Evolutionary conservation across 2,113 vertebrate genomes (phyloP).

Genomic region (Podarcis cretensis): DNA sequence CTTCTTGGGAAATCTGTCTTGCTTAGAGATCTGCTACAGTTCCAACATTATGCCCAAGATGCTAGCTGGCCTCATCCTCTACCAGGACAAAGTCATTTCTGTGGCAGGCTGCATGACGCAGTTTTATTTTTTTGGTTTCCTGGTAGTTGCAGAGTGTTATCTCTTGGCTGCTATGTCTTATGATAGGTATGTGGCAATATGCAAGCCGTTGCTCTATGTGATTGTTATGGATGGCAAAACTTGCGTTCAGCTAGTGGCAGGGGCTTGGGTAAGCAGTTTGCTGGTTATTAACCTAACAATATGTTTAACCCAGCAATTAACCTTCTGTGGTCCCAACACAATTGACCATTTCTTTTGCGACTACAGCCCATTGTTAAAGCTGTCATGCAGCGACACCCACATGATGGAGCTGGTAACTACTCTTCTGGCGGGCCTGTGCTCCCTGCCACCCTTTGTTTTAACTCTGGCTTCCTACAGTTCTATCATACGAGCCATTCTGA

Average conservation of each 20-base stretch:
- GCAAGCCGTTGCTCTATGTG: slow-evolving; percentile 28
- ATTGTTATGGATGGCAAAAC: slow-evolving; percentile 41
- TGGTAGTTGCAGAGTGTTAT: slow-evolving; percentile 39
- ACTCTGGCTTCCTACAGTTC: not conserved
- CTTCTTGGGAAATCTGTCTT: slow-evolving; percentile 58
- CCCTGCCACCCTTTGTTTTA: slow-evolving; percentile 1
- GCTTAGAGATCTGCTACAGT: slow-evolving; percentile 56
- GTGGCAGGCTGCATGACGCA: slow-evolving; percentile 47
- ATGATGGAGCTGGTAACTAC: slow-evolving; percentile 41
- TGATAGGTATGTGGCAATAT: slow-evolving; percentile 49
- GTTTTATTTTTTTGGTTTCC: slow-evolving; percentile 44
- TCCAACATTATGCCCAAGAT: slow-evolving; percentile 39
- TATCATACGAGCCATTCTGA: slow-evolving; percentile 33
- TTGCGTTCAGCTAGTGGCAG: slow-evolving; percentile 18
- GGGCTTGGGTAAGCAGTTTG: slow-evolving; percentile 45
- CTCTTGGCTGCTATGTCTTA: slow-evolving; percentile 55
- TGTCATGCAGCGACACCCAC: slow-evolving; percentile 37
- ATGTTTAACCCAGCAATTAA: slow-evolving; percentile 4
- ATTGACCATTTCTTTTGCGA: slow-evolving; percentile 63
- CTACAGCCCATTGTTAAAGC: slow-evolving; percentile 46
- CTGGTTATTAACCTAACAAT: slow-evolving; percentile 27
- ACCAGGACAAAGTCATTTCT: not conserved
- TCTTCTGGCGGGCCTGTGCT: not conserved
- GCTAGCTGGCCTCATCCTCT: slow-evolving; percentile 29
- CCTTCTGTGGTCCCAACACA: slow-evolving; percentile 47